Percentiles rank a stretch among this genome's conserved stretches.
These are phyloP conservation scores for Thymallus thymallus DNA, from an alignment of 2,113 vertebrate species.

Conservation along the genomic window DNA sequence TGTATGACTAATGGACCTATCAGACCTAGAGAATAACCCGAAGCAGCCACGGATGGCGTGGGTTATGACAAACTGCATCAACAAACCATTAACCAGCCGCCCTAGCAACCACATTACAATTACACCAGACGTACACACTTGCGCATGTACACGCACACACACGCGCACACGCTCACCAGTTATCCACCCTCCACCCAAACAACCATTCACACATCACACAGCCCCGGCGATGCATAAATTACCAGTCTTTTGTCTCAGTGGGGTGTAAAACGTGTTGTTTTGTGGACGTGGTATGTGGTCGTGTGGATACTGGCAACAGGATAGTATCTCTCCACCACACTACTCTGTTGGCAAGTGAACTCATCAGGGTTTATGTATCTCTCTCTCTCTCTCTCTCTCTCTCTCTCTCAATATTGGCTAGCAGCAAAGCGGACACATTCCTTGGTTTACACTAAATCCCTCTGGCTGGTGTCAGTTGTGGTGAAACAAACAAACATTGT, in stretches of 20 bases:
- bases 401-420: neutral
- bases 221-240: constrained; percentile 60
- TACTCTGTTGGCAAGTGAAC: too few relatives aligned
- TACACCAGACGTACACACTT: constrained; percentile 36
- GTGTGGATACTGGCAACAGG: too few relatives aligned
- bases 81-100: constrained; percentile 66
- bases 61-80: constrained; percentile 69
- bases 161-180: constrained; percentile 6
- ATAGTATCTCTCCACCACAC: too few relatives aligned
- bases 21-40: constrained; percentile 26
- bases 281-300: too few relatives aligned
- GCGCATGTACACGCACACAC: neutral
- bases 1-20: constrained; percentile 60
- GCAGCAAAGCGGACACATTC: too few relatives aligned
- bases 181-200: neutral
- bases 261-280: too few relatives aligned
- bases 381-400: constrained; percentile 15
- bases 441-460: too few relatives aligned
- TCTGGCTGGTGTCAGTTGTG: too few relatives aligned
- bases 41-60: constrained; percentile 45
- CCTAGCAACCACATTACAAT: constrained; percentile 64
- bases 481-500: too few relatives aligned
- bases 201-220: constrained; percentile 13
- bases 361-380: constrained; percentile 3
- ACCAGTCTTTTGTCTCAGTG: constrained; percentile 45